Conservation (phyloP, 2,888 invertebrate species). For the Cephus sareptanus region DNA sequence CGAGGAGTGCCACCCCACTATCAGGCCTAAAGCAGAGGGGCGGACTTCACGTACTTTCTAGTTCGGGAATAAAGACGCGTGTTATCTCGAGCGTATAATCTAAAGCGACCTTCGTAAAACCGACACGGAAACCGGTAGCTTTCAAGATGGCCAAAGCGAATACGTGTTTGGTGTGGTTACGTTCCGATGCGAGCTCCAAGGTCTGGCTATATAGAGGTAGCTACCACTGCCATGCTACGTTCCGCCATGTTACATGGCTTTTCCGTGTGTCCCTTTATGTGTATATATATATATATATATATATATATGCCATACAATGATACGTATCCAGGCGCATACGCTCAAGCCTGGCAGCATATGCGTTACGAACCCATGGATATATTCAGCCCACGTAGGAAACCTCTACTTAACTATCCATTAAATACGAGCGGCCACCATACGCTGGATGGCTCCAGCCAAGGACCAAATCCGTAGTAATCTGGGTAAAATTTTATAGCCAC, state of each 20-base stretch:
- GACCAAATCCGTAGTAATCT: constrained; percentile 42
- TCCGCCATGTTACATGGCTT: not conserved
- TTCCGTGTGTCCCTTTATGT: constrained; percentile 3
- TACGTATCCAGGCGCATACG: not conserved
- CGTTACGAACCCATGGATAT: constrained; percentile 8
- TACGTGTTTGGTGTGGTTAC: constrained; percentile 52
- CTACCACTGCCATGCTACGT: constrained; percentile 18
- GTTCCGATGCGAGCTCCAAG: constrained; percentile 19
- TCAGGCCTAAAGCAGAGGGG: not conserved
- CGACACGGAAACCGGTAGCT: constrained; percentile 27
- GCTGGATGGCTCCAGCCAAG: constrained; percentile 26
- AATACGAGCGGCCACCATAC: constrained; percentile 47
- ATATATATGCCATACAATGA: not conserved
- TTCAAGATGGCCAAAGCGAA: constrained; percentile 36
- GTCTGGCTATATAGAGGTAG: constrained; percentile 21
- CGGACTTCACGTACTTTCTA: constrained; percentile 8
- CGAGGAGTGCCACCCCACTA: not conserved
- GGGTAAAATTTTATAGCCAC: constrained; percentile 42
- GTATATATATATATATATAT: not conserved
- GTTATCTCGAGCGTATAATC: constrained; percentile 59
- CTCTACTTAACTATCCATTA: constrained; percentile 63
- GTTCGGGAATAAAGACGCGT: constrained; percentile 39
- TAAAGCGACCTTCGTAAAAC: constrained; percentile 54
- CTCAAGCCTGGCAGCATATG: not conserved
- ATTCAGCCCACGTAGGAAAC: constrained; percentile 58